Percentiles rank a stretch among this genome's conserved stretches.
Evolutionary conservation across 2,113 vertebrate genomes (phyloP).

Genomic region (Stigmatopora nigra): DNA sequence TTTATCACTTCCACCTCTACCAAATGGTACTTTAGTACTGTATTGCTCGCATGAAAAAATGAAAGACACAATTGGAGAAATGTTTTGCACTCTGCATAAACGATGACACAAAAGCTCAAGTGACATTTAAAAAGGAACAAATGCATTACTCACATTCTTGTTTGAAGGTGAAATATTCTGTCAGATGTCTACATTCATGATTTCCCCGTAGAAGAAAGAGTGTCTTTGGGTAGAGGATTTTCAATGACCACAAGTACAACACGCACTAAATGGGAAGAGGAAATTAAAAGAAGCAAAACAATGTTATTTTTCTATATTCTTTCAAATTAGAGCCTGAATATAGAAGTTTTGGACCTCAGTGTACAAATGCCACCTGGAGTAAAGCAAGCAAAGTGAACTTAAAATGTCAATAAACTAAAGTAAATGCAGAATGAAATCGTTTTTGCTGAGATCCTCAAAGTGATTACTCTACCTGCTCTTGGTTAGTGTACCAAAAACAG

Average conservation of each 20-base stretch:
- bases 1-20: not conserved
- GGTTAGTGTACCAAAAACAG: conserved; percentile 32
- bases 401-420: not conserved
- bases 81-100: not conserved
- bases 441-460: conserved; percentile 16
- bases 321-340: not conserved
- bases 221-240: conserved; percentile 80
- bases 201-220: conserved; percentile 78
- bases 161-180: conserved; percentile 83
- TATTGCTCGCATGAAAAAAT: not conserved
- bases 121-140: not conserved
- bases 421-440: not conserved
- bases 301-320: not conserved
- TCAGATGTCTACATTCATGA: conserved; percentile 82
- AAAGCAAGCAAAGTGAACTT: not conserved
- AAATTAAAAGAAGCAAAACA: not conserved
- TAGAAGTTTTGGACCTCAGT: not conserved
- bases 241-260: conserved; percentile 78
- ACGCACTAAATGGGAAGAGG: conserved; percentile 63
- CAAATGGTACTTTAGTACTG: not conserved
- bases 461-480: conserved; percentile 40
- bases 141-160: conserved; percentile 76
- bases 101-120: not conserved
- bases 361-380: not conserved
- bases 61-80: not conserved